A percentile compares a stretch with the other conserved stretches of the same genome.
These are phyloP conservation scores for Aquatica leii DNA, from an alignment of 2,888 invertebrate genomes.

Conservation along the genomic window DNA sequence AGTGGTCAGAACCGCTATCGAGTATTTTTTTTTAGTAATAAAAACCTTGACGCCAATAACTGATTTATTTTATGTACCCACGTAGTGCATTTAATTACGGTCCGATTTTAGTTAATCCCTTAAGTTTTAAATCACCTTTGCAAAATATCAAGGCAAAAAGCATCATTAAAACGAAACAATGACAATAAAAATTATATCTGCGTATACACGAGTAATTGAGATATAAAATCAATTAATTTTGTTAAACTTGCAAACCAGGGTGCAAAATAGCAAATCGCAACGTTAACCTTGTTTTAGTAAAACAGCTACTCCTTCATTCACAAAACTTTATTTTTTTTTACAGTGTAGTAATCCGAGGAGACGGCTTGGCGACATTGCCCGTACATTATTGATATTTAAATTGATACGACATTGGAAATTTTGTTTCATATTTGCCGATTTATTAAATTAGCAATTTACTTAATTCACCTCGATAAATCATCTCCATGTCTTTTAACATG, in stretches of 20 bases:
- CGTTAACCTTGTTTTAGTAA: slow-evolving; percentile 30
- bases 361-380: slow-evolving; percentile 43
- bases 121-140: slow-evolving; percentile 17
- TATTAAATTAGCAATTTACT: slow-evolving; percentile 33
- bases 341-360: slow-evolving; percentile 26
- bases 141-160: slow-evolving; percentile 21
- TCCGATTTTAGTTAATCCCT: slow-evolving; percentile 20
- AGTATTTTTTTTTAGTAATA: slow-evolving; percentile 2
- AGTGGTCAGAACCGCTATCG: neutral
- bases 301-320: slow-evolving; percentile 30
- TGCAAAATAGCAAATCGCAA: neutral
- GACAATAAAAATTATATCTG: slow-evolving; percentile 10
- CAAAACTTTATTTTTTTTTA: slow-evolving; percentile 28
- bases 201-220: neutral
- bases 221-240: slow-evolving; percentile 2
- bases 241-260: neutral
- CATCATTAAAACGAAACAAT: neutral
- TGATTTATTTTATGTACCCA: slow-evolving; percentile 9
- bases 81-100: slow-evolving; percentile 7
- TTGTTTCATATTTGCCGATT: slow-evolving; percentile 21
- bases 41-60: slow-evolving; percentile 7
- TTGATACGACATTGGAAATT: slow-evolving; percentile 41
- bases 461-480: slow-evolving; percentile 33
- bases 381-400: slow-evolving; percentile 41
- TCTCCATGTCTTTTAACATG: slow-evolving; percentile 15